Evolutionary conservation across 2,113 vertebrate species (phyloP), one percentile per base, ranked within the genome.

Genomic region (Delphinapterus leucas): DNA sequence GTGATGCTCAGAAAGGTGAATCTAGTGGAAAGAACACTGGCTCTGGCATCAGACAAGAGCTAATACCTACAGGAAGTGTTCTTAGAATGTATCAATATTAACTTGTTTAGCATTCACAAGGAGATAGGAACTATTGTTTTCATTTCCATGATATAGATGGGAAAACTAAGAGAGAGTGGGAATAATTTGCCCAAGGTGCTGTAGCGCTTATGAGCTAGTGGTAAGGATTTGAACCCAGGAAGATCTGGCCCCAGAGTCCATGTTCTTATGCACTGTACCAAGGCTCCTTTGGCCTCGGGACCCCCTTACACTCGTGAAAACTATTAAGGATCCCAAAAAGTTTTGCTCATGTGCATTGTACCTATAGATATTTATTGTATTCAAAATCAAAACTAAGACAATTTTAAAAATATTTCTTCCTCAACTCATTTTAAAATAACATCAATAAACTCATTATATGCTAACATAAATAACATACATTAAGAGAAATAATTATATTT

Each of bases 341-440:
- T 31, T 87, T 71, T 47, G 31, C 17, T 90, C 68, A 6, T 89
- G 44, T 77, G 18, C 21, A 26, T 67, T 60, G 33, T 18, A n/a
- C 4, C 15, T 60, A 3, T 80, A 17, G 33, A 61, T 55, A 41
- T 60, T 88, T 55, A 41, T 26, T 70, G 4, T 44, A 67, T 65
- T 83, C 71, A 94, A 84, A 95, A 89, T 84, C 38, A 93, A 65
- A 91, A 60, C 25, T 88, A 76, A 77, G 33, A 67, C 77, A 7
- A 55, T 58, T 68, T 82, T 5, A 3, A 77, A 93, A 82, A 44
- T 53, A 79, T 74, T 83, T 92, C 36, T 60, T 85, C 23, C 81
- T 53, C 44, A 93, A 76, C 26, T 31, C 79, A 80, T 84, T 95
- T 70, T 17, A 95, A 95, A 86, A 88, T 70, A 95, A 44, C 18